These are phyloP conservation scores for Gallirallus australis DNA, from an alignment of 2,797 vertebrate genomes.

Conservation along the genomic window DNA sequence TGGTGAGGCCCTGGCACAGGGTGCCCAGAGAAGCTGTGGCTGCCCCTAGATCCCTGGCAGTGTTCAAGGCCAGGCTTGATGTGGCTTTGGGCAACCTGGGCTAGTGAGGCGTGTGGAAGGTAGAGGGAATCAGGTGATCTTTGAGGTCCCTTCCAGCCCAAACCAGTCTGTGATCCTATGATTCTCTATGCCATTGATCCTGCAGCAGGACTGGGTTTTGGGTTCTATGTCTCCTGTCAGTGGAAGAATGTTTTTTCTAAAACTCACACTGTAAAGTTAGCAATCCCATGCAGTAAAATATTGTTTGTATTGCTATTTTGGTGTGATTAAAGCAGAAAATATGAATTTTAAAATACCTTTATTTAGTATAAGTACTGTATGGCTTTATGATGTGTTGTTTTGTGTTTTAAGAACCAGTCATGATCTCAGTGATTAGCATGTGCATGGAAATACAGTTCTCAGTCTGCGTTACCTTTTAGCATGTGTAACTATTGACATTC, in stretches of 20 bases:
- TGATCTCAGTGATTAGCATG: background rate
- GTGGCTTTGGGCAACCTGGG: no score
- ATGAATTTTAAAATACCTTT: background rate
- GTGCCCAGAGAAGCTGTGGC: no score
- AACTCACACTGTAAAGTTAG: background rate
- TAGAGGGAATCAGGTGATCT: no score
- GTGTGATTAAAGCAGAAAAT: background rate
- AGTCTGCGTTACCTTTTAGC: conserved; percentile 24
- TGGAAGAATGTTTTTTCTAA: background rate
- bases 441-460: background rate
- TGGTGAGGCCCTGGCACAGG: no score
- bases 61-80: no score
- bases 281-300: background rate
- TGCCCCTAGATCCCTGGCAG: no score
- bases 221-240: background rate
- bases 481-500: conserved; percentile 37
- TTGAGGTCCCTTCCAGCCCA: no score
- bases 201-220: background rate
- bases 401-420: background rate
- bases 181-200: background rate
- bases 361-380: background rate
- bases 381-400: conserved; percentile 15
- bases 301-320: background rate
- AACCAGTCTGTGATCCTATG: no score
- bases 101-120: no score